Percentiles rank a stretch among this genome's conserved stretches.
Evolutionary conservation across 2,113 vertebrate species (phyloP).

Genomic region (Anarrhichthys ocellatus): DNA sequence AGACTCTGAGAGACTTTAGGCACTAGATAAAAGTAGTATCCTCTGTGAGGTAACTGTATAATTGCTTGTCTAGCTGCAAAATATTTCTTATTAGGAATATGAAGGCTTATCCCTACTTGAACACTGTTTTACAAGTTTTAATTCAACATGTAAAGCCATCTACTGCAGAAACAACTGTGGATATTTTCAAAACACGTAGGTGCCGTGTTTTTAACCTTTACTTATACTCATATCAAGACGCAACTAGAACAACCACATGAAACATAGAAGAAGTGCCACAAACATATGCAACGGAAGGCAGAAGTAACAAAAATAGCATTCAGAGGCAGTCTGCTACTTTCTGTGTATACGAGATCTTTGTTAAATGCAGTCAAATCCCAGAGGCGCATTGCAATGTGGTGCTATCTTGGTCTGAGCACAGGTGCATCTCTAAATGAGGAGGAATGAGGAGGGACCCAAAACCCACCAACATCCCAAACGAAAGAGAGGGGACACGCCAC

Average conservation of each 20-base stretch:
- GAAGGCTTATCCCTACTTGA: not conserved
- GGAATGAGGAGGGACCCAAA: constrained; percentile 63
- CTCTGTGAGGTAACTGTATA: not conserved
- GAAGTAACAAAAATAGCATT: not conserved
- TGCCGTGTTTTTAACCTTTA: not conserved
- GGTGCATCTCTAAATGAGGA: constrained; percentile 81
- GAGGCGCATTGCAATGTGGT: constrained; percentile 35
- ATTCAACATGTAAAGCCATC: not conserved
- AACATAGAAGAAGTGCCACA: not conserved
- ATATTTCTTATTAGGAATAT: not conserved
- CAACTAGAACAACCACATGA: not conserved
- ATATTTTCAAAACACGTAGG: not conserved
- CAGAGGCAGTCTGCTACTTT: not conserved
- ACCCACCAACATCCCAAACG: constrained; percentile 54
- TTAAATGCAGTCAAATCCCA: constrained; percentile 55
- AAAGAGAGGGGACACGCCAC: constrained; percentile 61
- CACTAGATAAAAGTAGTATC: constrained; percentile 6
- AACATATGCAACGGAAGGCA: not conserved
- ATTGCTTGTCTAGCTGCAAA: not conserved
- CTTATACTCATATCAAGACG: not conserved
- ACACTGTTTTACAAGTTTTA: not conserved
- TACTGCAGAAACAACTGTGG: not conserved
- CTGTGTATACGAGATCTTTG: constrained; percentile 22
- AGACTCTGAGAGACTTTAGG: not conserved
- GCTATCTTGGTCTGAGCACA: constrained; percentile 75